Conservation (phyloP, 2,113 vertebrate species). For the Elephas maximus region DNA sequence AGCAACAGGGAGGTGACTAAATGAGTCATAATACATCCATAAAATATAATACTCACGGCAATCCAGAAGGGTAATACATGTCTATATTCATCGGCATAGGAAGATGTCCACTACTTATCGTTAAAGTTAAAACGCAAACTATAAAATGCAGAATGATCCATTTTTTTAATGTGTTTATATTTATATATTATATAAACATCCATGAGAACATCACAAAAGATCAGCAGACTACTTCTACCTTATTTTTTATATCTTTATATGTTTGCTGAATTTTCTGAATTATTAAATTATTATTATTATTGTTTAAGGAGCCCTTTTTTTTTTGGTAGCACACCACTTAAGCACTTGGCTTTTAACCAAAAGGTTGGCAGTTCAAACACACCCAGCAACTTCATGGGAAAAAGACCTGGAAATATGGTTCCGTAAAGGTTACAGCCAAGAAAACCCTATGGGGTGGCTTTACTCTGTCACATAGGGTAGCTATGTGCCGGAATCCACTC, state of each 20-base stretch:
- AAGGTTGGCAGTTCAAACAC: not conserved
- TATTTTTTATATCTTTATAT: not conserved
- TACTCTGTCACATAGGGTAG: no score
- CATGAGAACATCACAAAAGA: not conserved
- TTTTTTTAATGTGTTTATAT: not conserved
- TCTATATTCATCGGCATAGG: rapidly evolving
- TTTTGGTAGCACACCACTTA: not conserved
- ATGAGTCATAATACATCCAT: rapidly evolving
- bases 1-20: not conserved
- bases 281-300: not conserved
- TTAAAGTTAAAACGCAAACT: not conserved
- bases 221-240: not conserved
- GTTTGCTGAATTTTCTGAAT: not conserved
- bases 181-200: rapidly evolving
- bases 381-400: no score
- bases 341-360: not conserved
- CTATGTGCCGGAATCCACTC: no score
- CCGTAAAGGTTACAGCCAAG: no score
- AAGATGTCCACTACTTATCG: not conserved
- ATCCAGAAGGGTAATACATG: not conserved
- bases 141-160: not conserved
- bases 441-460: no score
- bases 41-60: rapidly evolving
- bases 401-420: no score
- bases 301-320: not conserved